phyloP scores from a whole-genome alignment of 2,797 vertebrate species.

The Parambassis ranga region DNA sequence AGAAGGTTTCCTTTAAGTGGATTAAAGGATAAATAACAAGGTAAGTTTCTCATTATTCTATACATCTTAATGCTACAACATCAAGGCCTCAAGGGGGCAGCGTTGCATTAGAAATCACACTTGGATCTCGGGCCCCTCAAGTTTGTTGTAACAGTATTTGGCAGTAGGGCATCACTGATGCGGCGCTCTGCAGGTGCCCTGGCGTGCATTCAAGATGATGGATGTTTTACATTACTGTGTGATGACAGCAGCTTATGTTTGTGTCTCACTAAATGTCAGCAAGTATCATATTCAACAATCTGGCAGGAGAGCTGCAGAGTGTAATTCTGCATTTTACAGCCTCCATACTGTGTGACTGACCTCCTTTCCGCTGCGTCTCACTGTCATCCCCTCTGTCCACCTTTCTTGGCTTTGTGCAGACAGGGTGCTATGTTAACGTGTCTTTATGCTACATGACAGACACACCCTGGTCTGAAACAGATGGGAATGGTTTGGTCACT shows the following conservation, averaged over 20 bases:
- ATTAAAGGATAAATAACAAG: not conserved
- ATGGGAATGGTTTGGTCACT: not conserved
- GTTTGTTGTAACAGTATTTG: constrained; percentile 53
- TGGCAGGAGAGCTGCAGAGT: constrained; percentile 44
- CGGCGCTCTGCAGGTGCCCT: constrained; percentile 50
- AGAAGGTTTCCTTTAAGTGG: not conserved
- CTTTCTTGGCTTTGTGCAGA: constrained; percentile 17
- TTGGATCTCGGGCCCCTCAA: not conserved
- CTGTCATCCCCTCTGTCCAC: not conserved
- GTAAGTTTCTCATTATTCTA: not conserved
- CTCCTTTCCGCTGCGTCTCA: constrained; percentile 31
- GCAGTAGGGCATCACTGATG: constrained; percentile 47
- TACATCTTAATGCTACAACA: no score
- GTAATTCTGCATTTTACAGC: constrained; percentile 49
- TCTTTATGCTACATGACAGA: not conserved
- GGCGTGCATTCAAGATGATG: constrained; percentile 67
- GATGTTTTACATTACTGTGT: constrained; percentile 73
- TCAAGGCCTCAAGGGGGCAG: constrained; percentile 62
- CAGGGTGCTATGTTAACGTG: not conserved
- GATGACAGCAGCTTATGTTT: constrained; percentile 77
- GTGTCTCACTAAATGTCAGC: constrained; percentile 74
- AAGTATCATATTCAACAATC: constrained; percentile 70
- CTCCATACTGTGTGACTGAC: constrained; percentile 48
- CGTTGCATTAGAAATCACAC: constrained; percentile 33
- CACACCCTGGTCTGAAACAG: not conserved